These are phyloP conservation scores for Vannuccia rotundouncinata DNA, from an alignment of 2,888 invertebrate genomes.

Conservation along the genomic window DNA sequence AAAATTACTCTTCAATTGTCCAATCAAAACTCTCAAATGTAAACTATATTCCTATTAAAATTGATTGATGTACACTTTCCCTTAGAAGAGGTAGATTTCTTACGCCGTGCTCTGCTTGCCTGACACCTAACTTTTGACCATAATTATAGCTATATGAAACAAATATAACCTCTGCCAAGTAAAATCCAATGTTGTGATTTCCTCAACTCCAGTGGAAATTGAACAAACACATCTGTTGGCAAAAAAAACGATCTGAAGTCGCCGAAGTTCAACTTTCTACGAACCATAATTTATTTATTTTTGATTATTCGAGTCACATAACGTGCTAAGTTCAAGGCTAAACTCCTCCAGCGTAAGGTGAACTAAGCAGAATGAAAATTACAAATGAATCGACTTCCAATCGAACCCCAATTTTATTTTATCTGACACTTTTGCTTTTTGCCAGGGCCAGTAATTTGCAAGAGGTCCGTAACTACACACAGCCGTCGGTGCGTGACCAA, in stretches of 20 bases:
- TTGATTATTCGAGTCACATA: background rate
- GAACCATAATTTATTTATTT: background rate
- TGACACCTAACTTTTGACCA: background rate
- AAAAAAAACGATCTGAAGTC: background rate
- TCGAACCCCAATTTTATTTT: background rate
- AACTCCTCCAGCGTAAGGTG: too few species aligned
- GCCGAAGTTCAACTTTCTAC: background rate
- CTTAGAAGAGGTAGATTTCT: background rate
- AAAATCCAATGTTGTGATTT: background rate
- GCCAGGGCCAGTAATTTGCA: background rate
- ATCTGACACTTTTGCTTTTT: background rate
- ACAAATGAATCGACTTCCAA: background rate
- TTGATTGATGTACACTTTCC: background rate
- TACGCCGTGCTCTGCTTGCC: background rate
- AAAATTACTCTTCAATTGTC: background rate
- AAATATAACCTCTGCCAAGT: background rate
- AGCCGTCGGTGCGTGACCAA: background rate
- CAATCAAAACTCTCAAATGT: background rate
- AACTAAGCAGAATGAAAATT: background rate
- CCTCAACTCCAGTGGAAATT: background rate
- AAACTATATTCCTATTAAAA: background rate
- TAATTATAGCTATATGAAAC: background rate
- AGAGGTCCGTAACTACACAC: background rate
- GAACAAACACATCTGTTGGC: background rate
- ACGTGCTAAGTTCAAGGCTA: background rate